phyloP scores from a whole-genome alignment of 1,140 invertebrate species.

The Octopus sinensis region DNA sequence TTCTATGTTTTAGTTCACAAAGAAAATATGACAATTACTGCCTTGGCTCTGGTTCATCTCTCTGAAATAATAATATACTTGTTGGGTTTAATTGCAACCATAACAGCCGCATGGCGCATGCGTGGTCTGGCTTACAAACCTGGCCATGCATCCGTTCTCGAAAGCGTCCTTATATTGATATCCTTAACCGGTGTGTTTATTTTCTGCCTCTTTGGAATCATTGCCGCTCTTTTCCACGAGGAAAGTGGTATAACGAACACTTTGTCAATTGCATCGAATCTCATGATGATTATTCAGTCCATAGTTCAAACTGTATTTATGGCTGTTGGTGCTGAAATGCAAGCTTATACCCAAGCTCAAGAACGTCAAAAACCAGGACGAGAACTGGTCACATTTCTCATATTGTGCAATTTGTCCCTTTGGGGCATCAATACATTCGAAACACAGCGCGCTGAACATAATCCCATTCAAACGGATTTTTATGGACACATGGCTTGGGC shows the following conservation, averaged over 20 bases:
- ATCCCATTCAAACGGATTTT: conserved; percentile 42
- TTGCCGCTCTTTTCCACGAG: conserved; percentile 72
- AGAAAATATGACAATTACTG: conserved; percentile 22
- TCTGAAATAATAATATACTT: conserved; percentile 40
- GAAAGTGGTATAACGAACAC: conserved; percentile 51
- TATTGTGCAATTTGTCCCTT: conserved; percentile 75
- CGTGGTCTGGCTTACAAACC: conserved; percentile 82
- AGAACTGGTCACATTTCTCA: conserved; percentile 89
- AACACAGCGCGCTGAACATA: conserved; percentile 39
- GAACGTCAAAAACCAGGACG: conserved; percentile 88
- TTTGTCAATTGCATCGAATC: conserved; percentile 37
- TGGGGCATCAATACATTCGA: conserved; percentile 48
- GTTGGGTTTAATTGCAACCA: conserved; percentile 30
- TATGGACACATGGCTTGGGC: conserved; percentile 42
- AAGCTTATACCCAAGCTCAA: conserved; percentile 83
- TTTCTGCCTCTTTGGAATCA: conserved; percentile 88
- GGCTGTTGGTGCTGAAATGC: conserved; percentile 65
- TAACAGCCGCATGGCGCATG: conserved; percentile 65
- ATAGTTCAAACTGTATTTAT: conserved; percentile 83
- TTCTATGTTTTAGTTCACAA: conserved; percentile 72
- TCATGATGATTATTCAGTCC: conserved; percentile 76
- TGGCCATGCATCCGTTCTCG: conserved; percentile 77
- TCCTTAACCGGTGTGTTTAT: conserved; percentile 88
- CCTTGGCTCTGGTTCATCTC: conserved; percentile 33
- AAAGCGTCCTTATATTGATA: conserved; percentile 84